Evolutionary conservation across 2,113 vertebrate species (phyloP).

Genomic region (Nanorana parkeri): DNA sequence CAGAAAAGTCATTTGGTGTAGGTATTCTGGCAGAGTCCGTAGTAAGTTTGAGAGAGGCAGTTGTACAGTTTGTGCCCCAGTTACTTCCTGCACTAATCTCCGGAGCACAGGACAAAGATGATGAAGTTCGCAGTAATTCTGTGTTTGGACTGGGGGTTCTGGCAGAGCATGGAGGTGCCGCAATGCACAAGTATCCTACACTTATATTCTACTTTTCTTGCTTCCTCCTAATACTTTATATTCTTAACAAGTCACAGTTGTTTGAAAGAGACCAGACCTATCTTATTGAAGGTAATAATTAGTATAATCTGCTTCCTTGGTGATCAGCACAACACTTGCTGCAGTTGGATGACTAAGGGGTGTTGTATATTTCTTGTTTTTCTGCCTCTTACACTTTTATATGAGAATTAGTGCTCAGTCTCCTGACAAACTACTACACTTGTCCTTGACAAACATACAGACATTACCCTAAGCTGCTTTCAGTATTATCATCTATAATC

Average conservation of each 20-base stretch:
- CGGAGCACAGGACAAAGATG: conserved; percentile 73
- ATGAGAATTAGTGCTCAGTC: not conserved
- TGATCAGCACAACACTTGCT: too few relatives aligned
- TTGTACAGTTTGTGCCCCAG: conserved; percentile 75
- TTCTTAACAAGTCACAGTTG: too few relatives aligned
- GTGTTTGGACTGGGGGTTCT: conserved; percentile 85
- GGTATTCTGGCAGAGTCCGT: conserved; percentile 82
- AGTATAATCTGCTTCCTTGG: too few relatives aligned
- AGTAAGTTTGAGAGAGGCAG: conserved; percentile 69
- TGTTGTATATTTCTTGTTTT: too few relatives aligned
- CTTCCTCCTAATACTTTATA: too few relatives aligned
- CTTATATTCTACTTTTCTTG: not conserved
- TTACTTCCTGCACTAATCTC: conserved; percentile 78
- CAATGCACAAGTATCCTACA: conserved; percentile 75
- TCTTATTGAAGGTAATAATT: too few relatives aligned
- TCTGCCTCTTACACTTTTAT: not conserved
- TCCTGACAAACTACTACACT: not conserved
- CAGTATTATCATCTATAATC: conserved; percentile 80
- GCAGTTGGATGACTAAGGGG: too few relatives aligned
- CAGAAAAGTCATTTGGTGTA: conserved; percentile 86
- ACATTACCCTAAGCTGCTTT: conserved; percentile 81
- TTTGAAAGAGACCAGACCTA: too few relatives aligned
- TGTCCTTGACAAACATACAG: conserved; percentile 64
- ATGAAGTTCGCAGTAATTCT: conserved; percentile 87
- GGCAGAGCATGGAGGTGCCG: conserved; percentile 77